Base-by-base conservation (phyloP, 1,140 invertebrate genomes). In the Agraylea sexmaculata region DNA sequence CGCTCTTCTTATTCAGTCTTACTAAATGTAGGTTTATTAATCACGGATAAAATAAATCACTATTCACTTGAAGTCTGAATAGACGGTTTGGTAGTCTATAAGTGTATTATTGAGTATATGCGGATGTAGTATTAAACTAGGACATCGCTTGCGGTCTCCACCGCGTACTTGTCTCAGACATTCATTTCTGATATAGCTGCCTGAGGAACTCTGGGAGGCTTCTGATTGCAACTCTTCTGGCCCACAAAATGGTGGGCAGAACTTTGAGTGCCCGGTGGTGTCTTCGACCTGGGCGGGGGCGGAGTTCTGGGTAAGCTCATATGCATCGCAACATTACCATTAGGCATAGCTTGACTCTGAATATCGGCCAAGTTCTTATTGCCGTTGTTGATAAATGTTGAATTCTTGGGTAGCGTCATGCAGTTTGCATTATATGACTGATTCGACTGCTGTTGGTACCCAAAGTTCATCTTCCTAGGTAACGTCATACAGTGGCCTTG, bases 181-280 rank as follows among this genome's bases (percentile, higher is more conserved):
- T 82, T 73, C 81, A 85, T 86, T 63, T 85, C 82, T 37, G 76
- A 80, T 62, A 84, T 83, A 11, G 79, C 75, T 17, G 79, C 77
- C 54, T 82, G 79, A 23, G 79, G 78, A 39, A 82, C 69, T 49
- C 78, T 70, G 44, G 71, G 69, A 34, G 74, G 71, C 44, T 70
- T 64, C 19, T 67, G 65, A 7, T 42, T 33, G 35, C 54, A 47
- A 10, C 19, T 48, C 58, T 58, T 37, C 40, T 40, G 52, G 19
- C 40, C 37, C 5, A 30, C 20, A 25, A 40, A 45, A 13, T 41
- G 33, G 18, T 46, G 43, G 19, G 22, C 36, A 5, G 22, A 30
- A 46, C 58, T 59, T 31, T 65, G 61, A 28, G 58, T 56, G 1
- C 59, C 51, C 1, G 60, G 58, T 0, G 66, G 60, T 4, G 64